Evolutionary conservation across 1,140 invertebrate genomes (phyloP), one percentile per base, ranked within the genome.

Genomic region (Euglossa dilemma): DNA sequence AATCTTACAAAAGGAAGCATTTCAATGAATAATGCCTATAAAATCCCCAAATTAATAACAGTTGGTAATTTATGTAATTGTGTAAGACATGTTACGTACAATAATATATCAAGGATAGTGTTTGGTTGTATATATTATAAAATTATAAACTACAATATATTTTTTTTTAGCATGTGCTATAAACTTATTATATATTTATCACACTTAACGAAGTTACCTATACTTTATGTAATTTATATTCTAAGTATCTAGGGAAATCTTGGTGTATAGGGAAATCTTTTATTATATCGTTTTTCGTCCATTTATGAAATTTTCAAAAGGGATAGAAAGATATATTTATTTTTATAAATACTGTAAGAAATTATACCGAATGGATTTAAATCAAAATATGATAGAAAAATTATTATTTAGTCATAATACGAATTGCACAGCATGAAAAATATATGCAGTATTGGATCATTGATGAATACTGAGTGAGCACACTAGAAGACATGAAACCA

Each of bases 41-140:
- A 57, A 54, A 66, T 56, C 6, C 52, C 73, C 18, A 84, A 12
- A 45, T 4, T 16, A 28, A 2, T 56, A 0, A 61, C 14, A 20
- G 84, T 90, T 90, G 86, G 85, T 83, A 85, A 56, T 45, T 56
- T 50, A 72, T 63, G 47, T 56, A 45, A 56, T 87, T 85, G 75
- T 90, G 84, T 75, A 88, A 87, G 85, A 80, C 84, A 86, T 89
- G 66, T 85, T 87, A 59, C 80, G 78, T 83, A 83, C 85, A 50
- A 63, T 36, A 70, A 8, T 70, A 14, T 6, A 61, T 25, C 9
- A 61, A 59, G 14, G 11, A 74, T 47, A 47, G 23, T 0, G 28
- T 5, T 12, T n/a, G 9, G 7, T 73, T 59, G 4, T 16, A 73
- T 45, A 18, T 16, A 80, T 85, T 83, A 85, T 89, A 85, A 87